Percentiles rank a stretch among this genome's conserved stretches.
These are phyloP conservation scores for Camponotus pennsylvanicus DNA, from an alignment of 1,140 invertebrate genomes.

Conservation along the genomic window DNA sequence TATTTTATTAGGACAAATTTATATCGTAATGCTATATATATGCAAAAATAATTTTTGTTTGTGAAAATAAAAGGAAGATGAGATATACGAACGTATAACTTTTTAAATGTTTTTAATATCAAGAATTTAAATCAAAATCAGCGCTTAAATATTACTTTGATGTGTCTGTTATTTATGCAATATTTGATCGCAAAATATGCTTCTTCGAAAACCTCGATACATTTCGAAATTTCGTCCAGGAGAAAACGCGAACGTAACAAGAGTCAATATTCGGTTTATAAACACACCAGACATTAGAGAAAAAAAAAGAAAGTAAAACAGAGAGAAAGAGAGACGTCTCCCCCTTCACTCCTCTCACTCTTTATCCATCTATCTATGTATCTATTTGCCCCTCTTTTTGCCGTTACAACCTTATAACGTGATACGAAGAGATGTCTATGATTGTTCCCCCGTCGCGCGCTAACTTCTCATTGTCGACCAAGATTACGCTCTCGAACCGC, in stretches of 20 bases:
- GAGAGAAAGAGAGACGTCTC: background rate
- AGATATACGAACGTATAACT: too few relatives aligned
- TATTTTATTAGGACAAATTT: too few relatives aligned
- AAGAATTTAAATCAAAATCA: background rate
- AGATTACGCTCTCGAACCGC: conserved; percentile 56
- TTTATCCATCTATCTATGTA: too few relatives aligned
- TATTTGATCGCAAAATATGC: background rate
- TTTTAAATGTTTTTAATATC: background rate
- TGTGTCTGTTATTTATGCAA: background rate
- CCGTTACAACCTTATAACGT: conserved; percentile 22
- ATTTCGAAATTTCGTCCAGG: background rate
- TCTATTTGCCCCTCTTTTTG: background rate
- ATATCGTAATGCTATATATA: background rate
- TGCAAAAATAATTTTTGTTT: background rate
- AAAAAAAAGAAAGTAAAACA: background rate
- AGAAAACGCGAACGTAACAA: background rate
- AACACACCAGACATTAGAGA: conserved; percentile 7
- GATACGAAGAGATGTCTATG: conserved; percentile 23
- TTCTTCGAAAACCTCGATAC: conserved; percentile 9
- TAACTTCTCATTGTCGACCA: conserved; percentile 59
- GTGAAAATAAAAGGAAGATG: background rate
- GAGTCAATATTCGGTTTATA: conserved; percentile 34
- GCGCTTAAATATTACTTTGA: background rate
- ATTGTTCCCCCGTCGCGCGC: background rate
- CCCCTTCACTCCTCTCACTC: too few relatives aligned